Base-by-base conservation (phyloP, 2,797 vertebrate genomes). In the Sebastes kiyomatsui region DNA sequence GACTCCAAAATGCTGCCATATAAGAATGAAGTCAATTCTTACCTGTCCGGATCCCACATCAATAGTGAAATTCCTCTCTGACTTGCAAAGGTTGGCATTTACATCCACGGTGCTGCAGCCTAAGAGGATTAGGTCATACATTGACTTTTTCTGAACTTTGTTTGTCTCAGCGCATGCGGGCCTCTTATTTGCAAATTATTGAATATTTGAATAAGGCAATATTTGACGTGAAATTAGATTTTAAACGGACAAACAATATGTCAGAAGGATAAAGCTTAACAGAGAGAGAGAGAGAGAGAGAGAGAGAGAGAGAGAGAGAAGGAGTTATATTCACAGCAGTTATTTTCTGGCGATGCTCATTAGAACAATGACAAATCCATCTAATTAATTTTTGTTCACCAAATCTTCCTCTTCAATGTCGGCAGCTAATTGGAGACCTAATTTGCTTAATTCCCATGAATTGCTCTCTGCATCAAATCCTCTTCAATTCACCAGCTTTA, bases 361-460 rank as follows among this genome's bases (percentile, higher is more conserved):
- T 92, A 90, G 69, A 92, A 91, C 89, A 85, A 93, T 91, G 92
- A 93, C 88, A 93, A 95, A 95, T 92, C 93, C 90, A 89, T 91
- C 83, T 94, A 93, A 96, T 94, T 95, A 92, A 84, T 91, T 95
- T 92, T 91, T 94, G 86, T 87, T 92, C 77, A 60, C 81, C 91
- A 94, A 94, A 95, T 95, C 94, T 94, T 93, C 92, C 88, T 76
- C 87, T 93, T 92, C 88, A 92, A 88, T 93, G 90, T 93, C 85
- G 68, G 82, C 85, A 58, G 88, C 93, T 95, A 95, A 95, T 94
- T 94, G 91, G 93, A 93, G 88, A 84, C 89, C 93, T 95, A 94
- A 95, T 95, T 95, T 96, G 95, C 91, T 95, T 95, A 96, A 95
- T 94, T 95, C 93, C 93, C 91, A 94, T 93, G 93, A 95, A 95